Conservation (phyloP, 2,888 invertebrate species). For the Mayetiola destructor region DNA sequence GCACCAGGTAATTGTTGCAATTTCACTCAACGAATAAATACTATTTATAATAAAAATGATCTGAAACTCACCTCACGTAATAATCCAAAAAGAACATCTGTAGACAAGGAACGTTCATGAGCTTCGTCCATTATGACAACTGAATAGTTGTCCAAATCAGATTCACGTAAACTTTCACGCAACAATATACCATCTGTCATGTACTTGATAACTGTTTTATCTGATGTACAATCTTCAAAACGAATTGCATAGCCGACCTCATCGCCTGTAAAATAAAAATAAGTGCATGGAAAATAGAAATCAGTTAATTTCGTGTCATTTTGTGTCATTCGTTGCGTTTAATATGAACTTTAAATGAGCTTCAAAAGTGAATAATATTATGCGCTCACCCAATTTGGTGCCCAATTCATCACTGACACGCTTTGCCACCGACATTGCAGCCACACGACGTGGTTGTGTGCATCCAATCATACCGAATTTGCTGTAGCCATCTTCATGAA, state of each 20-base stretch:
- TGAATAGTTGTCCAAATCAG: slow-evolving; percentile 93
- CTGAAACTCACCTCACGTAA: slow-evolving; percentile 71
- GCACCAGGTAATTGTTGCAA: too few relatives aligned
- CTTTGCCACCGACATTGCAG: slow-evolving; percentile 99
- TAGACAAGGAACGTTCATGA: slow-evolving; percentile 93
- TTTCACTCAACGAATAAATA: too few relatives aligned
- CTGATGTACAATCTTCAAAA: slow-evolving; percentile 97
- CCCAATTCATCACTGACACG: slow-evolving; percentile 97
- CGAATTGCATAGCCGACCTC: slow-evolving; percentile 98
- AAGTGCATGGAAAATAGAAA: neutral
- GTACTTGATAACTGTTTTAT: slow-evolving; percentile 87
- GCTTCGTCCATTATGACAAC: slow-evolving; percentile 99
- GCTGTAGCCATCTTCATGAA: slow-evolving; percentile 94
- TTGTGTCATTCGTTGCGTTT: slow-evolving; percentile 15
- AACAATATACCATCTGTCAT: slow-evolving; percentile 99
- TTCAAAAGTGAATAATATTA: neutral
- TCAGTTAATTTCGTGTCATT: neutral
- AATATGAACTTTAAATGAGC: neutral
- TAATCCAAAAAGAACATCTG: slow-evolving; percentile 94
- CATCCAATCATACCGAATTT: slow-evolving; percentile 90
- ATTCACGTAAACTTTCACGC: slow-evolving; percentile 87
- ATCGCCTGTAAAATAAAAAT: slow-evolving; percentile 41
- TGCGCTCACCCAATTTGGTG: slow-evolving; percentile 53
- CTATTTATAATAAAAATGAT: too few relatives aligned
- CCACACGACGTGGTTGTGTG: slow-evolving; percentile 93